These are phyloP conservation scores for Dascyllus trimaculatus DNA, from an alignment of 2,113 vertebrate species.

Conservation along the genomic window DNA sequence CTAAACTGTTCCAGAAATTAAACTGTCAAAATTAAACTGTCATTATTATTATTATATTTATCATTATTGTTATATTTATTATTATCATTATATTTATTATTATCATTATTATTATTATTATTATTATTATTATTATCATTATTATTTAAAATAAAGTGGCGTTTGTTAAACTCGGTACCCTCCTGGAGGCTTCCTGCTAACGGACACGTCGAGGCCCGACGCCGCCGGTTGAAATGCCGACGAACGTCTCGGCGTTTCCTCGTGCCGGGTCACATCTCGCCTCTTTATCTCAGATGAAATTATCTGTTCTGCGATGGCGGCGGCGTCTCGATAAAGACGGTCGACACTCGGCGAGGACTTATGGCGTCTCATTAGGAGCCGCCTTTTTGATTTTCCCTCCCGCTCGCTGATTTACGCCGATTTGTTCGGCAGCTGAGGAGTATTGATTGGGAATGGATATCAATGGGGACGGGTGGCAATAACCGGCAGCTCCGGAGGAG, in stretches of 20 bases:
- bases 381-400: conserved; percentile 52
- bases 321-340: conserved; percentile 26
- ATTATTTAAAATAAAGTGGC: too few relatives aligned
- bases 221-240: too few relatives aligned
- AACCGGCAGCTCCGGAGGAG: conserved; percentile 46
- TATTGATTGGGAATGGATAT: conserved; percentile 80
- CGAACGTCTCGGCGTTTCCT: background rate
- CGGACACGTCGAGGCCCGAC: too few relatives aligned
- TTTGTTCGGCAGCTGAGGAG: conserved; percentile 60
- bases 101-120: too few relatives aligned
- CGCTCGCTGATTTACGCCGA: conserved; percentile 62
- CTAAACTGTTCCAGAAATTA: too few relatives aligned
- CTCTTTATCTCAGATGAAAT: conserved; percentile 17
- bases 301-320: conserved; percentile 12
- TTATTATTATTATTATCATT: too few relatives aligned
- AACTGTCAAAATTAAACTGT: too few relatives aligned
- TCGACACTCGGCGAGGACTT: conserved; percentile 55
- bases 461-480: conserved; percentile 71
- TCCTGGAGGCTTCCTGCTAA: too few relatives aligned
- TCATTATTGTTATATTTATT: too few relatives aligned
- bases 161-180: too few relatives aligned
- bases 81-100: too few relatives aligned
- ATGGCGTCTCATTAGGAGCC: conserved; percentile 67
- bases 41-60: too few relatives aligned
- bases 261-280: conserved; percentile 3